These are phyloP conservation scores for Chiroxiphia lanceolata DNA, from an alignment of 2,797 vertebrate genomes.

Conservation along the genomic window DNA sequence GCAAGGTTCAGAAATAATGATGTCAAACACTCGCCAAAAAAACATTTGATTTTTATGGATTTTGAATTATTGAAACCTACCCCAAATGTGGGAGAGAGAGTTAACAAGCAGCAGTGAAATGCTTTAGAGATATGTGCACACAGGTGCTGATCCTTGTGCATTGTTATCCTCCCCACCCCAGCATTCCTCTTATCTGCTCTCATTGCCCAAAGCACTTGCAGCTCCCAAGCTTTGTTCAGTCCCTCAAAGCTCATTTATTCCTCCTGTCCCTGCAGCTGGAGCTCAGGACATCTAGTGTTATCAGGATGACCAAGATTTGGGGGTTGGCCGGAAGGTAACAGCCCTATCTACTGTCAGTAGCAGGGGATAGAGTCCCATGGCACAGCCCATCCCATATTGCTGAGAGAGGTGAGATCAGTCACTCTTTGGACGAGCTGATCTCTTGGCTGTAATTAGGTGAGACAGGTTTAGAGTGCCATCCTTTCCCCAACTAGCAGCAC, in stretches of 20 bases:
- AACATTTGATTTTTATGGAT: not conserved
- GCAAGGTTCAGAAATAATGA: not conserved
- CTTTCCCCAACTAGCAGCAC: not conserved
- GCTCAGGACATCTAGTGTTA: not conserved
- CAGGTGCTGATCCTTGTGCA: not conserved
- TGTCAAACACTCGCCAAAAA: accelerated
- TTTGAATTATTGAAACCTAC: not conserved
- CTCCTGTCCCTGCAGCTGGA: not conserved
- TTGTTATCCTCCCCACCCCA: not conserved
- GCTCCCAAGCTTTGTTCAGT: not conserved
- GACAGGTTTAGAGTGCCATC: not conserved
- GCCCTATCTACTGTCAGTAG: not conserved
- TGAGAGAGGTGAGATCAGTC: not conserved
- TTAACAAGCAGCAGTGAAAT: not conserved
- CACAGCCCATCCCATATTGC: not conserved
- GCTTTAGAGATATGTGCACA: not conserved
- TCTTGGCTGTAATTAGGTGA: not conserved
- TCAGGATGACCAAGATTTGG: not conserved
- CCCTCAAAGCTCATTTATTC: not conserved
- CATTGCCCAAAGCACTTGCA: not conserved
- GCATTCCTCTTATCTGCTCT: not conserved
- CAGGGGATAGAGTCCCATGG: not conserved
- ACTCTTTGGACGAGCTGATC: not conserved
- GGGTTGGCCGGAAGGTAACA: not conserved
- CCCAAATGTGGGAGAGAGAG: not conserved